phyloP scores from a whole-genome alignment of 2,888 invertebrate genomes.

The Leptothorax acervorum region DNA sequence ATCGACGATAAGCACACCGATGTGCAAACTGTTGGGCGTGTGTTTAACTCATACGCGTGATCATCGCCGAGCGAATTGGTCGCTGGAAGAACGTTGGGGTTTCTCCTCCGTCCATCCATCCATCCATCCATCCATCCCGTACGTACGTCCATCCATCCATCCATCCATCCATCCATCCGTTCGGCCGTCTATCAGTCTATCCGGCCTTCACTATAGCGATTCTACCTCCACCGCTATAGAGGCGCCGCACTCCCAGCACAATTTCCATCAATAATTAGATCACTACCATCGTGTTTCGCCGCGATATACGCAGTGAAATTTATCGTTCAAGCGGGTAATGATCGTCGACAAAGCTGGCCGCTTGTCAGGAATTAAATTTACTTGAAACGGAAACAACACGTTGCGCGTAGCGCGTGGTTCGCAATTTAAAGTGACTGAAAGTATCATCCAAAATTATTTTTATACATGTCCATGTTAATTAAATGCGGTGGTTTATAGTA shows the following conservation, averaged over 20 bases:
- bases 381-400: conserved; percentile 35
- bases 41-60: conserved; percentile 64
- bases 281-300: conserved; percentile 72
- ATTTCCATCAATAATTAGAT: conserved; percentile 76
- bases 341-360: conserved; percentile 45
- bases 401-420: not conserved
- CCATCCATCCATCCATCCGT: conserved; percentile 56
- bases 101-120: conserved; percentile 58
- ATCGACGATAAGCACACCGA: conserved; percentile 60
- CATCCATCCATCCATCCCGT: conserved; percentile 49
- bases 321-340: conserved; percentile 63
- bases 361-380: conserved; percentile 53
- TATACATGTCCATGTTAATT: not conserved
- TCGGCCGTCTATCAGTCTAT: conserved; percentile 56
- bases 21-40: conserved; percentile 36
- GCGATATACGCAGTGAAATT: conserved; percentile 69
- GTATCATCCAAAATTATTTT: not conserved
- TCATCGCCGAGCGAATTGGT: conserved; percentile 69
- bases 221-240: conserved; percentile 48
- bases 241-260: conserved; percentile 70
- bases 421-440: conserved; percentile 15
- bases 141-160: conserved; percentile 26
- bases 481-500: not conserved
- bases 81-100: conserved; percentile 66
- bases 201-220: conserved; percentile 56